Conservation (phyloP, 2,113 vertebrate genomes). For the Chaetorhynchus papuensis region DNA sequence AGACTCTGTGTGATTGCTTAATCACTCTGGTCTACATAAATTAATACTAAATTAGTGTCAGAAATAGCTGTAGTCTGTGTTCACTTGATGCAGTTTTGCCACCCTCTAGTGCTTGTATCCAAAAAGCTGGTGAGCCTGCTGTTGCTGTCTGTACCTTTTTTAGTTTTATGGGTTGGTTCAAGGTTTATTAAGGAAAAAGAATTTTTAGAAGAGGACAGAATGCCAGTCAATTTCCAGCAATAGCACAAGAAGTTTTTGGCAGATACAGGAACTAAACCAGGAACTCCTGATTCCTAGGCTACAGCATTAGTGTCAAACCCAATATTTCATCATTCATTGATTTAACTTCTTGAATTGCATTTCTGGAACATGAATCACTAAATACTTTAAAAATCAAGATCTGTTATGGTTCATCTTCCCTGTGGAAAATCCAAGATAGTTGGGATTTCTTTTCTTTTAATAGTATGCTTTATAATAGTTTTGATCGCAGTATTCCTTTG, state of each 20-base stretch:
- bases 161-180: not conserved
- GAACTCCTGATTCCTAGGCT: not conserved
- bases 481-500: not conserved
- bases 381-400: not conserved
- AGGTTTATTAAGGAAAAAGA: not conserved
- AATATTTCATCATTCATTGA: not conserved
- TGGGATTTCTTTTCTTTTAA: not conserved
- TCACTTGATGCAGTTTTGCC: not conserved
- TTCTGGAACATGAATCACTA: not conserved
- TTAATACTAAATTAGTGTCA: not conserved
- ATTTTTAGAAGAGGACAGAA: not conserved
- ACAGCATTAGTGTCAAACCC: not conserved
- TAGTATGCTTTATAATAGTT: not conserved
- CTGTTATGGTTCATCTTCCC: not conserved
- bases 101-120: not conserved
- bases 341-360: not conserved
- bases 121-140: not conserved
- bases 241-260: not conserved
- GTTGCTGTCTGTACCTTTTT: not conserved
- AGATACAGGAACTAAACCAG: not conserved
- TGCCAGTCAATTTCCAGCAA: not conserved
- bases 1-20: not conserved
- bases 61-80: not conserved
- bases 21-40: not conserved
- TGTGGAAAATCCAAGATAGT: not conserved